Base-by-base conservation (phyloP, 2,888 invertebrate genomes). In the Coelopa pilipes region DNA sequence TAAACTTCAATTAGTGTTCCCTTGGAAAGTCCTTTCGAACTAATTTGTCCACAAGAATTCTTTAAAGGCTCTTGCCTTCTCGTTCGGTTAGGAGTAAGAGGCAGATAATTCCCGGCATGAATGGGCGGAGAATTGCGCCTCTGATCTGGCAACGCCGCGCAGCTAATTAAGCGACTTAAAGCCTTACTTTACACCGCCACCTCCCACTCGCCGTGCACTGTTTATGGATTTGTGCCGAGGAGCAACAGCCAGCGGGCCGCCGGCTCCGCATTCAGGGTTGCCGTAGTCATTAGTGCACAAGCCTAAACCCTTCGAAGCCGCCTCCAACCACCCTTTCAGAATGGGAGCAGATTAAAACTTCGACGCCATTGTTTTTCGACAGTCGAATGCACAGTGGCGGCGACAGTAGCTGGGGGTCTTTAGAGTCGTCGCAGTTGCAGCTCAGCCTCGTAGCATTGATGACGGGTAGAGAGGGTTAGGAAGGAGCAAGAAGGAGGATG, bases 331-430 rank as follows among this genome's bases (percentile, higher is more conserved):
- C 7, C 34, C 34, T 4, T 7, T 34, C 11, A n/a, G 17, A 57
- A 19, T 57, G 57, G 21, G 57, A 57, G 57, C 57, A 57, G 57
- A 17, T 57, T n/a, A 57, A 57, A 57, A 57, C 57, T 57, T 57
- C 21, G 57, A 57, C 57, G 57, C 57, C 57, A 19, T 57, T 57
- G 57, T 57, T 57, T 57, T 57, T 21, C 21, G 57, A 57, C 57
- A 19, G 19, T 21, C 7, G 21, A 57, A 19, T 57, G 19, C 57
- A 5, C 57, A 57, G 21, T 17, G 57, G 55, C 11, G 19, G 57
- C 0, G 21, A 13, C 13, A 50, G 50, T 50, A 13, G 53, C 7
- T 3, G 57, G 5, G 11, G 17, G 21, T 19, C n/a, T 57, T 57
- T 19, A 57, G 57, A n/a, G 57, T 1, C 17, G 21, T 57, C 34